phyloP scores from a whole-genome alignment of 2,113 vertebrate genomes.

The Bos javanicus region DNA sequence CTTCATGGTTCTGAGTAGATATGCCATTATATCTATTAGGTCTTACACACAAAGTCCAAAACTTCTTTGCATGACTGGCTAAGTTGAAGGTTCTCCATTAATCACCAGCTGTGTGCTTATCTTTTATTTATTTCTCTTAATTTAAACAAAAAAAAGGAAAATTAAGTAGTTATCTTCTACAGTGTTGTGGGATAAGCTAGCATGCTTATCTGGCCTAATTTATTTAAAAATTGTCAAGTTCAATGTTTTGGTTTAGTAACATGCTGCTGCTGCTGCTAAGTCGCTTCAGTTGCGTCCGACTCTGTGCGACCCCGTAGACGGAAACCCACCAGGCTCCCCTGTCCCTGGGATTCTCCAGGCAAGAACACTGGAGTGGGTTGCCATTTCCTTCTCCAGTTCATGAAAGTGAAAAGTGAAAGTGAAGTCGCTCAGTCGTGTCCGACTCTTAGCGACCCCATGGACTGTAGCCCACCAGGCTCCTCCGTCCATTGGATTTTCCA shows the following conservation, averaged over 20 bases:
- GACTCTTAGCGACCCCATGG: too few relatives aligned
- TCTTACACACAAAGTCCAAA: not conserved
- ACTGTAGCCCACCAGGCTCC: too few relatives aligned
- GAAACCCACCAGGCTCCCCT: too few relatives aligned
- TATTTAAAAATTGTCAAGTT: not conserved
- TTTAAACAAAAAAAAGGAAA: conserved; percentile 24
- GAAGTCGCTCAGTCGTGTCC: too few relatives aligned
- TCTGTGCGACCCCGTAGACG: too few relatives aligned
- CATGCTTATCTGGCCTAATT: not conserved
- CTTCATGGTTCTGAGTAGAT: not conserved
- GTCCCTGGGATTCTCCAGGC: too few relatives aligned
- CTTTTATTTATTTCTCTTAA: not conserved
- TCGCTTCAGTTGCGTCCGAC: too few relatives aligned
- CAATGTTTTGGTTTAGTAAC: not conserved
- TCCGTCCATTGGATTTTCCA: too few relatives aligned
- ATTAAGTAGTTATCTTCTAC: not conserved
- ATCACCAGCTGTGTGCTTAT: not conserved
- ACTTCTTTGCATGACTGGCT: not conserved
- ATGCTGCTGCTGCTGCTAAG: not conserved
- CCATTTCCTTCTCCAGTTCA: too few relatives aligned
- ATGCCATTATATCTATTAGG: not conserved
- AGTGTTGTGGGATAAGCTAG: not conserved
- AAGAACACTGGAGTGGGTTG: too few relatives aligned
- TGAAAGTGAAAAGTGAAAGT: too few relatives aligned
- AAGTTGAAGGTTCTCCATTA: not conserved